Evolutionary conservation across 2,113 vertebrate genomes (phyloP).

Genomic region (Oxyruncus cristatus): DNA sequence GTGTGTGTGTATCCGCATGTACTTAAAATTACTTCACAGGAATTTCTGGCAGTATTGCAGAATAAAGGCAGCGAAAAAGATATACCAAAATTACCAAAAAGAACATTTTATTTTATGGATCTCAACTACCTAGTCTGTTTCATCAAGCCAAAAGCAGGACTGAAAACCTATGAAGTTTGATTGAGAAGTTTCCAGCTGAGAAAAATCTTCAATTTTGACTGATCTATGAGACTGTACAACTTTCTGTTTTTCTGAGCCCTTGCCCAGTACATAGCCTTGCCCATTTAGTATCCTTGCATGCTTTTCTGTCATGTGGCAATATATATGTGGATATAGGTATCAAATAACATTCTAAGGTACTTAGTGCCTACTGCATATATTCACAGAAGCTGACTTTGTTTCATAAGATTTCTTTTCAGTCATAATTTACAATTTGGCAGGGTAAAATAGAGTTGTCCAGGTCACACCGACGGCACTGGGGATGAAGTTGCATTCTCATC

Average conservation of each 20-base stretch:
- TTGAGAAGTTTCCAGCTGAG: not conserved
- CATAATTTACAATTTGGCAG: not conserved
- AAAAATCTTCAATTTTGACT: not conserved
- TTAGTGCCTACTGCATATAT: not conserved
- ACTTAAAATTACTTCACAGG: not conserved
- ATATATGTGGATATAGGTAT: not conserved
- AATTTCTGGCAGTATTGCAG: not conserved
- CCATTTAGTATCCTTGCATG: not conserved
- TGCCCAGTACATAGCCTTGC: not conserved
- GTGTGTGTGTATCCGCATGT: fast-evolving
- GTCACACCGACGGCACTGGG: not conserved
- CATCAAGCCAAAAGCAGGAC: not conserved
- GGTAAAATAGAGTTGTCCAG: not conserved
- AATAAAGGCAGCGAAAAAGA: not conserved
- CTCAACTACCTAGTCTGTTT: not conserved
- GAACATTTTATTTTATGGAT: not conserved
- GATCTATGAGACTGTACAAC: not conserved
- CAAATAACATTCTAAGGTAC: not conserved
- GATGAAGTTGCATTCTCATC: not conserved
- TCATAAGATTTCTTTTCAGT: not conserved
- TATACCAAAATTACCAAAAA: not conserved
- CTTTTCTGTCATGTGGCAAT: not conserved
- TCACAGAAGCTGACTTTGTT: not conserved
- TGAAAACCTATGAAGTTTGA: not conserved
- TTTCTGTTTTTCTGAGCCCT: not conserved